These are phyloP conservation scores for Ammodytes marinus DNA, from an alignment of 2,113 vertebrate species.

Conservation along the genomic window DNA sequence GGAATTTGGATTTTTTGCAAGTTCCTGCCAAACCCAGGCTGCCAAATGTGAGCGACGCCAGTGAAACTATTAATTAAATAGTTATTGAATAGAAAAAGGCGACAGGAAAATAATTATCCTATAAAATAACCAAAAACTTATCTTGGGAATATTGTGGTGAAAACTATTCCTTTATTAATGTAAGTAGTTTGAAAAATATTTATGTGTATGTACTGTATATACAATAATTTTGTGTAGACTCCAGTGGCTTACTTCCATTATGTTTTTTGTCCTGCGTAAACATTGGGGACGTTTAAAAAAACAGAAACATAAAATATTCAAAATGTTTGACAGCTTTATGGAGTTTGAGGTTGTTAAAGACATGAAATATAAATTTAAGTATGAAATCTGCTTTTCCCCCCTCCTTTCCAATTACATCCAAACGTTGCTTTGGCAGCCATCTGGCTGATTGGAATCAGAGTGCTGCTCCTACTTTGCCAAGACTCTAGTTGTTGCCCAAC, in stretches of 20 bases:
- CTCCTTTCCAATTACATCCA: constrained; percentile 66
- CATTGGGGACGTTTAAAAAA: not conserved
- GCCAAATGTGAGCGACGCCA: constrained; percentile 39
- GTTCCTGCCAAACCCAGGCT: constrained; percentile 29
- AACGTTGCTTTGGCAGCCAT: constrained; percentile 75
- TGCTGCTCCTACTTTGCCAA: constrained; percentile 67
- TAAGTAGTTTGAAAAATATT: not conserved
- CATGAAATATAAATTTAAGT: constrained; percentile 66
- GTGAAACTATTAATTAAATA: constrained; percentile 41
- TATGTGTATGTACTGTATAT: not conserved
- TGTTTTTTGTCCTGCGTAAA: constrained; percentile 22
- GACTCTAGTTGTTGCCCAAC: constrained; percentile 66
- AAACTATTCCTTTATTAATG: not conserved
- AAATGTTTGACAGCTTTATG: constrained; percentile 59
- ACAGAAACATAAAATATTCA: not conserved
- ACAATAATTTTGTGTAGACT: not conserved
- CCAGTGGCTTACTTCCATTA: not conserved
- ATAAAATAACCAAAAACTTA: not conserved
- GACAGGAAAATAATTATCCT: not conserved
- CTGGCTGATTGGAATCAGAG: constrained; percentile 77
- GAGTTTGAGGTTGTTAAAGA: constrained; percentile 60
- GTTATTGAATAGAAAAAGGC: not conserved
- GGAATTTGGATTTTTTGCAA: constrained; percentile 60
- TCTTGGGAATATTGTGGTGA: not conserved
- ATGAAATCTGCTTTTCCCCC: constrained; percentile 55